Evolutionary conservation across 2,888 invertebrate genomes (phyloP).

Genomic region (Pocota personata): DNA sequence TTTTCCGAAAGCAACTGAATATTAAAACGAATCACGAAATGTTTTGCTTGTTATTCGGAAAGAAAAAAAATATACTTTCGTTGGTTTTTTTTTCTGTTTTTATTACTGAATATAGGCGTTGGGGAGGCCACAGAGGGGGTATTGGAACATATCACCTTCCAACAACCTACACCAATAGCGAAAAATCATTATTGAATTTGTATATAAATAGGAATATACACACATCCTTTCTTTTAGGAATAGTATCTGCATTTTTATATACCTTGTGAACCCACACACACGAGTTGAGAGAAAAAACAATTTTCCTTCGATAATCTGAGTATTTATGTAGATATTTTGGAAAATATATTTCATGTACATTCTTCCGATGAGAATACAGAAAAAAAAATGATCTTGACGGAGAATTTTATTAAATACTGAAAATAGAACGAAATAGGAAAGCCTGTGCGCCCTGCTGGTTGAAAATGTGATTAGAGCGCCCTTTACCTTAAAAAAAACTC

Average conservation of each 20-base stretch:
- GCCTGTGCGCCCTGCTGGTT: slow-evolving; percentile 10
- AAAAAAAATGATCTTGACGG: slow-evolving; percentile 61
- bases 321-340: slow-evolving; percentile 66
- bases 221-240: neutral
- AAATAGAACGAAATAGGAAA: slow-evolving; percentile 50
- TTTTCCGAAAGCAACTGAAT: slow-evolving; percentile 83
- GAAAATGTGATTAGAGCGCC: slow-evolving; percentile 20
- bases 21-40: slow-evolving; percentile 73
- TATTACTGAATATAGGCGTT: slow-evolving; percentile 66
- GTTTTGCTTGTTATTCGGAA: slow-evolving; percentile 66
- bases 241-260: slow-evolving; percentile 31
- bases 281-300: slow-evolving; percentile 33
- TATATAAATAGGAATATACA: slow-evolving; percentile 30
- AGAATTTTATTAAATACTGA: slow-evolving; percentile 67
- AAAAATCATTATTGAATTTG: slow-evolving; percentile 62
- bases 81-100: slow-evolving; percentile 34
- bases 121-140: slow-evolving; percentile 51
- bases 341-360: slow-evolving; percentile 55
- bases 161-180: slow-evolving; percentile 72
- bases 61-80: slow-evolving; percentile 53
- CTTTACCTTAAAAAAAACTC: slow-evolving; percentile 5
- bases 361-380: slow-evolving; percentile 33
- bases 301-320: slow-evolving; percentile 35
- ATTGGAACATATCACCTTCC: slow-evolving; percentile 73
- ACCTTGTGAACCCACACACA: slow-evolving; percentile 21